Evolutionary conservation across 2,888 invertebrate species (phyloP), one percentile per base, ranked within the genome.

Genomic region (Petrolisthes manimaculis): DNA sequence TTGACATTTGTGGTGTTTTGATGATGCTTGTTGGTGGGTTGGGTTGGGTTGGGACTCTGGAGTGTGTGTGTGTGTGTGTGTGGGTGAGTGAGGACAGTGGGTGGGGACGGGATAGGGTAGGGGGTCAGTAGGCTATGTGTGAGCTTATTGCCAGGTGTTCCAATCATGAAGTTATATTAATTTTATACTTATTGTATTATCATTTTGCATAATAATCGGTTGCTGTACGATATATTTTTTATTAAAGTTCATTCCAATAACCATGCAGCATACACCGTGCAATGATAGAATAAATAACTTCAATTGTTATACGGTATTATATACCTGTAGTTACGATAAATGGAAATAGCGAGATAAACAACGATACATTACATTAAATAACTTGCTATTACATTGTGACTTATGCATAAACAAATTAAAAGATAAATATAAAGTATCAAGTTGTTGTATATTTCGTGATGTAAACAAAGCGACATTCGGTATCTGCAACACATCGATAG

Each of bases 1-100:
- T 81, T 88, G 81, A 71, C 84, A 79, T 75, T 56, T 37, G 83
- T 61, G 77, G 9, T 75, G 84, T 78, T 84, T 21, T 80, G 67
- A 77, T 69, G 86, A 67, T 55, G 75, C 61, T 86, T 80, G n/a
- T 24, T 55, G 75, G 54, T 86, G 71, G n/a, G 55, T 69, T 53
- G 71, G n/a, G 55, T 69, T 53, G 71, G 0, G 37, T 37, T 37
- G 37, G 2, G 37, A 37, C 37, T 37, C 37, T 0, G 37, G 37
- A 37, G 37, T 37, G 37, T 0, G 37, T 74, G 37, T 12, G 61
- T 24, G 37, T 37, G 37, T 0, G 37, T 74, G 37, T 12, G 61
- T 24, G 9, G 54, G 37, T 8, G 37, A 6, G 24, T n/a, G 24
- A 53, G 14, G 14, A 37, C 54, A 9, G 54, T 9, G 56, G 12